phyloP scores from a whole-genome alignment of 2,888 invertebrate species.

The Trypoxylon attenuatum region DNA sequence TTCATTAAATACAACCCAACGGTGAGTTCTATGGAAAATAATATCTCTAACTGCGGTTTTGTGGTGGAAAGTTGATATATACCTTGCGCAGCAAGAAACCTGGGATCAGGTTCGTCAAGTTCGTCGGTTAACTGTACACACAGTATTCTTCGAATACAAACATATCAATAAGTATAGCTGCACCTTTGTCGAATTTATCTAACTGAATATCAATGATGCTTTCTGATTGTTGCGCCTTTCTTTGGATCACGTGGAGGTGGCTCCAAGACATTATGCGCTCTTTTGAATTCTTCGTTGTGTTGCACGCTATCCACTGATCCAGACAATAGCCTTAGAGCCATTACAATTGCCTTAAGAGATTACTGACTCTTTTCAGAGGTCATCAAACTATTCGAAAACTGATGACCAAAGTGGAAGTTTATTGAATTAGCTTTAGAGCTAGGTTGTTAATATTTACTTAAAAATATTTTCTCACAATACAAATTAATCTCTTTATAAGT shows the following conservation, averaged over 20 bases:
- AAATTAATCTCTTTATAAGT: no score
- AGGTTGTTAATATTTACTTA: no score
- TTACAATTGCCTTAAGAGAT: neutral
- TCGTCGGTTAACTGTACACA: neutral
- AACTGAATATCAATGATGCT: neutral
- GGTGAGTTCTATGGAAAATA: neutral
- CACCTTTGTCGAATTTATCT: neutral
- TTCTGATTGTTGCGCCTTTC: neutral
- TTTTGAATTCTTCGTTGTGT: neutral
- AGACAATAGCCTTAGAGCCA: neutral
- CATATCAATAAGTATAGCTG: no score
- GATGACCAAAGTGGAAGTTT: no score
- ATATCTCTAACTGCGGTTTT: slow-evolving; percentile 10
- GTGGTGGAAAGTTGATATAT: slow-evolving; percentile 26
- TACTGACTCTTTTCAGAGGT: neutral
- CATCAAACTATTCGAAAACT: no score
- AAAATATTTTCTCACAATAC: no score
- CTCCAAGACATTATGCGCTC: no score
- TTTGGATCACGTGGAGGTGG: no score
- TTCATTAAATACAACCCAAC: no score
- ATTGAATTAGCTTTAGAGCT: no score
- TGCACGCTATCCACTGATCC: neutral
- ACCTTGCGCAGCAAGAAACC: neutral
- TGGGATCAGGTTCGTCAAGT: slow-evolving; percentile 1
- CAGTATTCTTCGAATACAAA: neutral